Conservation (phyloP, 1,140 invertebrate genomes). For the Teleopsis dalmanni region DNA sequence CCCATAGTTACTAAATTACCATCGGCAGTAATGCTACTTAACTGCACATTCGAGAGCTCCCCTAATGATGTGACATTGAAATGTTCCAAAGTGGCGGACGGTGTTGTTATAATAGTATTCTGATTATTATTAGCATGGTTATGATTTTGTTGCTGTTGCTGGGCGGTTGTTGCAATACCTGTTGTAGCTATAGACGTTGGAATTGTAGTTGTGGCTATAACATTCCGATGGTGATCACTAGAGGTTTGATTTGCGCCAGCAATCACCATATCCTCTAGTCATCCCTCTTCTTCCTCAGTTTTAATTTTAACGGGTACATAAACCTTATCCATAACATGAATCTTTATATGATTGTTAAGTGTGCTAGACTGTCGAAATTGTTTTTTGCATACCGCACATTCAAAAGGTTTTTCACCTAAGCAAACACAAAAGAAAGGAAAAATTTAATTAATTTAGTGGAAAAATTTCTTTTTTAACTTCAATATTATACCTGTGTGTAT, state of each 20-base stretch:
- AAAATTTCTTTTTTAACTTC: neutral
- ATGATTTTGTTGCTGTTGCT: conserved; percentile 22
- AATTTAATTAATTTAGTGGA: neutral
- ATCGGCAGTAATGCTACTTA: conserved; percentile 26
- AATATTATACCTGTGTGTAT: conserved; percentile 35
- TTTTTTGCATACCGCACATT: conserved; percentile 44
- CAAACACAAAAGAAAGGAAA: neutral
- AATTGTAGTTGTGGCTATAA: conserved; percentile 4
- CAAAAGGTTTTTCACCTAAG: conserved; percentile 44
- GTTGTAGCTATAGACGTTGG: conserved; percentile 6
- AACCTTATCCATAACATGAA: conserved; percentile 44
- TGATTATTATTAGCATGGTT: conserved; percentile 21
- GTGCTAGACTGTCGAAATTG: conserved; percentile 43
- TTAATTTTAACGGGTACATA: conserved; percentile 43
- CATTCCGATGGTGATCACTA: conserved; percentile 3
- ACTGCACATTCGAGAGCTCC: conserved; percentile 33
- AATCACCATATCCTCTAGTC: conserved; percentile 44
- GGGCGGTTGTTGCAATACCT: conserved; percentile 10
- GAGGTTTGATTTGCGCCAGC: conserved; percentile 11
- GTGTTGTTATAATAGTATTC: conserved; percentile 18
- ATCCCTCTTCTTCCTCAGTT: conserved; percentile 43
- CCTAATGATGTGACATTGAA: conserved; percentile 36
- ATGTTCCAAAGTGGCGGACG: conserved; percentile 24
- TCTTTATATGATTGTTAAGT: conserved; percentile 45
- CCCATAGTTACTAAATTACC: conserved; percentile 41